Conservation (phyloP, 2,888 invertebrate species). For the Cephus rjabovi region DNA sequence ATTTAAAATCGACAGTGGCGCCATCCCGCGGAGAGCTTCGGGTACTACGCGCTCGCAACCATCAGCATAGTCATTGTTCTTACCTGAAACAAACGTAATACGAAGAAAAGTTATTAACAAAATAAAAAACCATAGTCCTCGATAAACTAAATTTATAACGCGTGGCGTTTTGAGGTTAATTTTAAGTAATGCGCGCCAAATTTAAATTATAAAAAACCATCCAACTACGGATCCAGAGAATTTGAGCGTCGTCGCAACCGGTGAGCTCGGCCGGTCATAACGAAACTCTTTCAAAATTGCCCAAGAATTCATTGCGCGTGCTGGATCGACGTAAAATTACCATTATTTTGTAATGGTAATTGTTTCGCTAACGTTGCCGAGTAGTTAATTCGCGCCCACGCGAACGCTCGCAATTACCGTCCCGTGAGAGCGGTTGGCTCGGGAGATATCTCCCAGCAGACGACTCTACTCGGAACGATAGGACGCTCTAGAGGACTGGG, state of each 20-base stretch:
- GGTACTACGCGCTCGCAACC: neutral
- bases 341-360: constrained; percentile 25
- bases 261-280: neutral
- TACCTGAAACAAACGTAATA: neutral
- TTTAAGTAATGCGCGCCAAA: neutral
- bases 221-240: neutral
- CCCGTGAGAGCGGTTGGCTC: neutral
- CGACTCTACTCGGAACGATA: neutral
- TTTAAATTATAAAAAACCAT: neutral
- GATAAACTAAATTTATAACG: neutral
- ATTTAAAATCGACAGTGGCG: neutral
- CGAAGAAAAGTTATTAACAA: too few relatives aligned
- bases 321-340: constrained; percentile 10
- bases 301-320: constrained; percentile 7
- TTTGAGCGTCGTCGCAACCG: neutral
- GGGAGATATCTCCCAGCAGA: neutral
- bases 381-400: constrained; percentile 21
- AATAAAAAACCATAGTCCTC: neutral
- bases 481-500: neutral
- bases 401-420: neutral
- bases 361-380: constrained; percentile 15
- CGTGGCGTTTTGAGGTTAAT: neutral
- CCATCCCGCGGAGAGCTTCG: neutral
- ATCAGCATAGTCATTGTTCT: neutral
- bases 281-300: neutral